Evolutionary conservation across 1,140 invertebrate genomes (phyloP), one percentile per base, ranked within the genome.

Genomic region (Pemphigus obesinymphae): DNA sequence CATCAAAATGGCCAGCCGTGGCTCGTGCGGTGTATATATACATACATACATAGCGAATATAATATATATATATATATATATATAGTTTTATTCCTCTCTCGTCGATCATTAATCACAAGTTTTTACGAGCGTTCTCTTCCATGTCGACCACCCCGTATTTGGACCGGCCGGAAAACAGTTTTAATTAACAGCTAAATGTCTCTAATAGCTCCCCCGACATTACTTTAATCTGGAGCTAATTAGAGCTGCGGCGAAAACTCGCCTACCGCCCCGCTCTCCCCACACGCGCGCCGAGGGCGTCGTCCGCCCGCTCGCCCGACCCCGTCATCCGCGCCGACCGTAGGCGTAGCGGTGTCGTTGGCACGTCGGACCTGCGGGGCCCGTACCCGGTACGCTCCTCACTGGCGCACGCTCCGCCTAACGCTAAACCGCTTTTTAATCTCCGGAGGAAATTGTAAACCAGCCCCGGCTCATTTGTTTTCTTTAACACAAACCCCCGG

Each of bases 131-230:
- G 73, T 82, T 78, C 53, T 43, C 61, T 43, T 26, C 40, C 7
- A 6, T 26, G 37, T 43, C 66, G 50, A 23, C 37, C 66, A 20
- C 31, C 66, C 68, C 66, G 48, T 48, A 31, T 31, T 45, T 37
- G 37, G 31, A 48, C 37, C 53, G 70, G 34, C 73, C 61, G 72
- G 75, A 82, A 78, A 82, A 83, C 83, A 80, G 81, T 83, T 83
- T 83, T 83, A 83, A 83, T 83, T 83, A 83, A 83, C 83, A 76
- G 83, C 83, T 83, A 82, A 82, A 83, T 55, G 82, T 82, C 72
- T 73, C 83, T 83, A 83, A 83, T 83, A 82, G 83, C 81, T 78
- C 81, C 80, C 70, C 29, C 50, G 83, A 80, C 73, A 82, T 83
- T 83, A 83, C 83, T 83, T 83, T 83, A 83, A 83, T 83, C 83